A percentile compares a stretch with the other conserved stretches of the same genome.
Conservation (phyloP, 2,113 vertebrate species). For the Sinocyclocheilus maitianheensis region DNA sequence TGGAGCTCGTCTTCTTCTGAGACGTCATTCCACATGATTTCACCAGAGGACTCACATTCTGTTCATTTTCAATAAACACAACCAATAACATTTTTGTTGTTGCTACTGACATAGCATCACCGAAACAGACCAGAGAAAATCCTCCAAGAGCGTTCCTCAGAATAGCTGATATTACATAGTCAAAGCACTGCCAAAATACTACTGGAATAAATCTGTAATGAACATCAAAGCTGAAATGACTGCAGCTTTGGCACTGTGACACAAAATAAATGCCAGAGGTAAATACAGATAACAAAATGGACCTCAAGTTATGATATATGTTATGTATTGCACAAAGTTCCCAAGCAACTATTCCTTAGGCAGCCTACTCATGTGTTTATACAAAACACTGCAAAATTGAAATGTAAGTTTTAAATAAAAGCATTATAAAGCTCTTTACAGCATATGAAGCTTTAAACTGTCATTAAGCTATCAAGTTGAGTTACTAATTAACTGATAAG, state of each 20-base stretch:
- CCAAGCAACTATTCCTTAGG: not conserved
- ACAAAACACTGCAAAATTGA: not conserved
- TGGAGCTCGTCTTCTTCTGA: no score
- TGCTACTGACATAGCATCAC: not conserved
- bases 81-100: not conserved
- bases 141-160: not conserved
- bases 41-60: no score
- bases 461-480: not conserved
- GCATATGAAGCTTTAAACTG: not conserved
- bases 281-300: not conserved
- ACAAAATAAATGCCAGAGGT: not conserved
- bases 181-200: not conserved
- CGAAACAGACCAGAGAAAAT: not conserved
- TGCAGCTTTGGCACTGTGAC: not conserved
- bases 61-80: not conserved
- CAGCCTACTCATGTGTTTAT: not conserved
- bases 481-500: conserved; percentile 4
- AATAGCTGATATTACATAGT: not conserved
- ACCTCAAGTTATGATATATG: not conserved
- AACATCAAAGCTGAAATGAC: not conserved
- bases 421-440: not conserved
- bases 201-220: not conserved
- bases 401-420: not conserved
- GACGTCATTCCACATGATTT: no score
- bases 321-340: not conserved